phyloP scores from a whole-genome alignment of 2,113 vertebrate genomes.

The Tiliqua scincoides region DNA sequence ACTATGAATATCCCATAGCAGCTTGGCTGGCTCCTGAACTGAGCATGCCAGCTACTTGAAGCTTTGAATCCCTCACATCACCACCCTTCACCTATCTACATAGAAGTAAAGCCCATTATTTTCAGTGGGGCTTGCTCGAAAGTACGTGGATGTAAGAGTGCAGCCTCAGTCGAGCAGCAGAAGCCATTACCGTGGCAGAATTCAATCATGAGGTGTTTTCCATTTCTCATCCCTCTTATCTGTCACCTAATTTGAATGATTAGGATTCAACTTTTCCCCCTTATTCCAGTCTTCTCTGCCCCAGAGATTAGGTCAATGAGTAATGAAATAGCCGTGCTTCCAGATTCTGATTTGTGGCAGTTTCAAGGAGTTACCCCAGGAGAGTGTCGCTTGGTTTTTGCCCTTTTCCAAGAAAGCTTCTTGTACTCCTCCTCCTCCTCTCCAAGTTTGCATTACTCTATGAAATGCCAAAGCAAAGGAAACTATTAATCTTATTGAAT shows the following conservation, averaged over 20 bases:
- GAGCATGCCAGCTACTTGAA: not conserved
- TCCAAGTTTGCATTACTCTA: slow-evolving; percentile 61
- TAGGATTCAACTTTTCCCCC: slow-evolving; percentile 31
- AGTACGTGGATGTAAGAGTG: no score
- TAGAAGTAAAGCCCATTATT: no score
- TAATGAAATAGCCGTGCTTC: slow-evolving; percentile 62
- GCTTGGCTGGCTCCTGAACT: no score
- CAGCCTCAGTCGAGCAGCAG: slow-evolving; percentile 33
- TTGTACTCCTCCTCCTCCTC: slow-evolving; percentile 20
- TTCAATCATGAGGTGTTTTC: not conserved
- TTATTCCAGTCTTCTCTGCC: slow-evolving; percentile 52
- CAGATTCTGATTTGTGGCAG: slow-evolving; percentile 51
- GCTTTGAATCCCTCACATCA: not conserved
- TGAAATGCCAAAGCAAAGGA: slow-evolving; percentile 68
- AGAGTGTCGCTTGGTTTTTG: slow-evolving; percentile 60
- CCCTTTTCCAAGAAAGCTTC: slow-evolving; percentile 59
- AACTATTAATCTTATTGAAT: slow-evolving; percentile 64
- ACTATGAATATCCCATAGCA: no score
- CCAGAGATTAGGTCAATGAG: slow-evolving; percentile 61
- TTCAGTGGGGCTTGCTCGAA: no score
- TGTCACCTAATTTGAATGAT: slow-evolving; percentile 43
- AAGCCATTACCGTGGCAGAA: no score
- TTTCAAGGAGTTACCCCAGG: slow-evolving; percentile 62
- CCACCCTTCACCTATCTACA: no score
- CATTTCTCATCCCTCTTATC: slow-evolving; percentile 21